Conservation (phyloP, 92 coral and sea anemone genomes). For the Palythoa caribaeorum region DNA sequence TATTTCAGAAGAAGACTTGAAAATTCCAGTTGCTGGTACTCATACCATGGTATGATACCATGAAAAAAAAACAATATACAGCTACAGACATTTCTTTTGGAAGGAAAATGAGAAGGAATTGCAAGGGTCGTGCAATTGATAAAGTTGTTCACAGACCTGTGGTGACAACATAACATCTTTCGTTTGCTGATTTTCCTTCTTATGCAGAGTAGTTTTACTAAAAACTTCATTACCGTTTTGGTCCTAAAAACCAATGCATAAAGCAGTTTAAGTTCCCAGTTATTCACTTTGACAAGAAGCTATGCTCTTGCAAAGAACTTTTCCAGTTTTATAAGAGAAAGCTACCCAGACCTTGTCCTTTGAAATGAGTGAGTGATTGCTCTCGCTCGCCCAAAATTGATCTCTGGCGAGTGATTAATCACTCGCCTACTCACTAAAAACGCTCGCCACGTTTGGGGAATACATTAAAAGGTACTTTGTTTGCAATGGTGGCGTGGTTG, state of each 20-base stretch:
- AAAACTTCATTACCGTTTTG: constrained; percentile 79
- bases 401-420: too few relatives aligned
- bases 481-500: too few relatives aligned
- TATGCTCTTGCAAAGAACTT: background rate
- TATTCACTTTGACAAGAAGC: background rate
- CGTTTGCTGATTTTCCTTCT: constrained; percentile 34
- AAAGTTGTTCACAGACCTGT: constrained; percentile 26
- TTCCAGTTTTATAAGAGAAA: background rate
- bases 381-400: too few relatives aligned
- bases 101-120: background rate
- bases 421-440: too few relatives aligned
- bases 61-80: background rate
- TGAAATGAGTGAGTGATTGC: too few relatives aligned
- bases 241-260: constrained; percentile 61
- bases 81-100: background rate
- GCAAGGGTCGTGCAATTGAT: background rate
- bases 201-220: constrained; percentile 12
- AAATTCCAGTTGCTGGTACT: too few relatives aligned
- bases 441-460: too few relatives aligned
- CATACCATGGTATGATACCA: too few relatives aligned
- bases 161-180: constrained; percentile 15
- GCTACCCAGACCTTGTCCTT: background rate
- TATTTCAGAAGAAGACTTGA: too few relatives aligned
- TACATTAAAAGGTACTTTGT: too few relatives aligned
- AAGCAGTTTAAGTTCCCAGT: background rate